Evolutionary conservation across 2,797 vertebrate species (phyloP), one percentile per base, ranked within the genome.

Genomic region (Lagocephalus sceleratus): DNA sequence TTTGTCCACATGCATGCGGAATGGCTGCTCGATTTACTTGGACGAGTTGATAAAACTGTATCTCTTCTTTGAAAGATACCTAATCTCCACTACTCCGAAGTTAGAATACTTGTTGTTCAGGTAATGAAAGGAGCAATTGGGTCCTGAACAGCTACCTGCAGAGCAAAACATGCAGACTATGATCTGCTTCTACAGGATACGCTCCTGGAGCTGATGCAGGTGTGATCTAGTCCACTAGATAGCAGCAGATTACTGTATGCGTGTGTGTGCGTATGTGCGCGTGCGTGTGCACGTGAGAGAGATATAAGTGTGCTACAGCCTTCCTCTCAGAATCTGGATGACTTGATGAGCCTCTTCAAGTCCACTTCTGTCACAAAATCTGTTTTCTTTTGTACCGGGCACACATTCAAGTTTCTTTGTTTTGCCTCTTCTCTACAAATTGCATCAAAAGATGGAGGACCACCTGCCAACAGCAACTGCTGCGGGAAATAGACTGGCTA

Each of bases 181-280:
- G 2, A 35, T 16, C 40, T n/a, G 40, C 2, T 19, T n/a, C n/a
- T n/a, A n/a, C n/a, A n/a, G n/a, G 5, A 7, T 10, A 51, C 47
- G 47, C 62, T 65, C 11, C 50, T 9, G 57, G n/a, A 20, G 53
- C 40, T 69, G 73, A 67, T 83, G 83, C 80, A 89, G 67, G 75
- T 71, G 63, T 78, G 71, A 38, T 44, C 75, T 71, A 78, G 63
- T 81, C 88, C 76, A 82, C 83, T 87, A 89, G 84, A 86, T 81
- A 85, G 85, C 79, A 85, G 78, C 72, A 81, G 45, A 73, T 67
- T 71, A 20, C 77, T 79, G 22, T 47, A 29, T 65, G 76, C 50
- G 57, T 71, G 59, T 66, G 71, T 60, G 51, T 25, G 51, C 43
- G 55, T 39, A 47, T 47, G 56, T 47, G 58, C 68, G 59, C 65